Conservation (phyloP, 2,888 invertebrate species). For the Gastracanthus pulcherrimus region DNA sequence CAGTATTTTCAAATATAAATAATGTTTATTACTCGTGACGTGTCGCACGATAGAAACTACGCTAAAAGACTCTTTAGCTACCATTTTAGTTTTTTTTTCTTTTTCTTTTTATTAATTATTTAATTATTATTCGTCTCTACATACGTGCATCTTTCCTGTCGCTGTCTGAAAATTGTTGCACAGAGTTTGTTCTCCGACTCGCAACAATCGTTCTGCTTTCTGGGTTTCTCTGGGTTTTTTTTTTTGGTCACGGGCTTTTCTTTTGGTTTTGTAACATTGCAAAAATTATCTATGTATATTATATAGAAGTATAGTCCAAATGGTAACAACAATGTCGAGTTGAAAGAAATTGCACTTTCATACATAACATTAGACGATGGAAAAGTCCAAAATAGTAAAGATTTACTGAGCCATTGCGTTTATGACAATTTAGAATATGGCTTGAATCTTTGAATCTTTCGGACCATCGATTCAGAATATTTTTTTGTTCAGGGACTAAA, state of each 20-base stretch:
- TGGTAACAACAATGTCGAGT: constrained; percentile 37
- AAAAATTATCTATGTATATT: constrained; percentile 20
- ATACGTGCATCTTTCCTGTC: constrained; percentile 6
- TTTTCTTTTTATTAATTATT: background rate
- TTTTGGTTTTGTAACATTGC: constrained; percentile 14
- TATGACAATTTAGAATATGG: constrained; percentile 60
- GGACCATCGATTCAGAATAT: constrained; percentile 39
- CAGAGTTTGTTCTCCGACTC: background rate
- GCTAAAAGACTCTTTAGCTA: constrained; percentile 33
- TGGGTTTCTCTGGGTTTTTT: background rate
- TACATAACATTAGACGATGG: constrained; percentile 37
- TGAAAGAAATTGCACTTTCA: constrained; percentile 39
- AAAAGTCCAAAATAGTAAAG: constrained; percentile 55
- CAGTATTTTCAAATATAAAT: constrained; percentile 54
- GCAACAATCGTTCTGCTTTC: background rate
- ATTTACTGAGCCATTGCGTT: constrained; percentile 59
- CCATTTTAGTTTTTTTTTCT: constrained; percentile 18
- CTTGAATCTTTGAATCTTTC: constrained; percentile 49
- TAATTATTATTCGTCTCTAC: background rate
- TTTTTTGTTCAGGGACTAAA: constrained; percentile 15
- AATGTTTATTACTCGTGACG: constrained; percentile 36
- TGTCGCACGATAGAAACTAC: constrained; percentile 38
- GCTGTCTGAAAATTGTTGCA: constrained; percentile 8
- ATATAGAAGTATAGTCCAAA: background rate
- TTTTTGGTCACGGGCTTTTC: background rate